Conservation (phyloP, 2,888 invertebrate genomes). For the Erannis defoliaria region DNA sequence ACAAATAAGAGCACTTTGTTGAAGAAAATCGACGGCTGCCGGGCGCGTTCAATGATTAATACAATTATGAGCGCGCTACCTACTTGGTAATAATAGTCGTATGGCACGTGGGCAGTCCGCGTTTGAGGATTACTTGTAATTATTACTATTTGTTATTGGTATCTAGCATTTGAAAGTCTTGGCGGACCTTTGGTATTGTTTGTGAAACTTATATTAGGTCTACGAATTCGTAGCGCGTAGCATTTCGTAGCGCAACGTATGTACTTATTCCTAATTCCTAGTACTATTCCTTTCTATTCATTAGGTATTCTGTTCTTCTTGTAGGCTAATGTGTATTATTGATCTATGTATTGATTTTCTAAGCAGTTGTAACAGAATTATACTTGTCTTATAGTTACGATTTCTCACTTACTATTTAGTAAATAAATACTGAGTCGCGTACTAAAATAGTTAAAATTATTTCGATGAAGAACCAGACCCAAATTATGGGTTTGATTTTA, state of each 20-base stretch:
- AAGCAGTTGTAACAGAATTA: no score
- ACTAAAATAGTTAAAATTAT: no score
- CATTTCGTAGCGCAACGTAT: constrained; percentile 6
- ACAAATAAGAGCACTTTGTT: constrained; percentile 87
- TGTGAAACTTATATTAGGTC: constrained; percentile 7
- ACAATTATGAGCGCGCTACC: constrained; percentile 85
- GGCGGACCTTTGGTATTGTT: neutral
- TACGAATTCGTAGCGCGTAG: constrained; percentile 30
- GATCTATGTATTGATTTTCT: no score
- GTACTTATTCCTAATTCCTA: no score
- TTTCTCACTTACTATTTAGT: no score
- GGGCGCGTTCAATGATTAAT: constrained; percentile 85
- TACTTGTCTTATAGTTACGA: no score
- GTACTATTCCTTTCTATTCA: no score
- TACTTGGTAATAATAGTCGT: constrained; percentile 81
- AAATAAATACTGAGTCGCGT: no score
- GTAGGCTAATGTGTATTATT: no score
- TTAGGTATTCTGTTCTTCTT: no score
- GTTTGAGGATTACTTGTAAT: constrained; percentile 48
- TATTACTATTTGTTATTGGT: constrained; percentile 33
- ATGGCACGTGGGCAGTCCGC: constrained; percentile 75
- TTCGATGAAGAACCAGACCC: no score
- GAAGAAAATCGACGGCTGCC: constrained; percentile 86
- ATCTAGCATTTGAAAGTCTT: constrained; percentile 30
- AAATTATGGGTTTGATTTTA: no score